Evolutionary conservation across 1,140 invertebrate genomes (phyloP).

Genomic region (Euglossa dilemma): DNA sequence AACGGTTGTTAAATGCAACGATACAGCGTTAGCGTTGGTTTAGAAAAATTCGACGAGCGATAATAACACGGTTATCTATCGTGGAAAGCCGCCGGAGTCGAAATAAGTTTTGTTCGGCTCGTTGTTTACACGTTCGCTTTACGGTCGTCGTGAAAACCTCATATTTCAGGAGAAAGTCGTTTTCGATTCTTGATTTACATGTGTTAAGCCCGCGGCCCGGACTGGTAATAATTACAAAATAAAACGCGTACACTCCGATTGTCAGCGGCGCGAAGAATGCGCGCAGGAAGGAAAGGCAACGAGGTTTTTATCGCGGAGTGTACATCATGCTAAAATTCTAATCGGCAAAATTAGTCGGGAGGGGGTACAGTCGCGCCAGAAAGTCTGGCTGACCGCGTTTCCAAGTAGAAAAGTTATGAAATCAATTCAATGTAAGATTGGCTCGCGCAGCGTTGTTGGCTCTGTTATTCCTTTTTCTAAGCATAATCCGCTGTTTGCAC

Average conservation of each 20-base stretch:
- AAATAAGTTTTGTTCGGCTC: conserved; percentile 10
- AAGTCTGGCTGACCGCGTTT: conserved; percentile 76
- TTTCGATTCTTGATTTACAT: conserved; percentile 12
- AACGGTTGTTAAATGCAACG: conserved; percentile 19
- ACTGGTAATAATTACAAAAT: conserved; percentile 49
- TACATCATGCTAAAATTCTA: conserved; percentile 77
- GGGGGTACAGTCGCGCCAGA: conserved; percentile 69
- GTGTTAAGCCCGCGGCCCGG: not conserved
- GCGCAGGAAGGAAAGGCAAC: not conserved
- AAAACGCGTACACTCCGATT: not conserved
- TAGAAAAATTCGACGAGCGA: not conserved
- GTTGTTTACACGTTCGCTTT: conserved; percentile 1
- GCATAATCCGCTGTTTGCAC: not conserved
- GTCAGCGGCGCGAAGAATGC: not conserved
- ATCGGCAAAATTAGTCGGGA: conserved; percentile 78
- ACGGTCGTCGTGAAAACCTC: not conserved
- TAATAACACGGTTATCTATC: not conserved
- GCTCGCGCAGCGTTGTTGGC: not conserved
- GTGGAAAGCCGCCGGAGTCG: not conserved
- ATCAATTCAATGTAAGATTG: conserved; percentile 69
- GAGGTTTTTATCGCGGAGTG: conserved; percentile 59
- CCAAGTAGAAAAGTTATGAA: conserved; percentile 77
- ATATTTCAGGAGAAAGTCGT: conserved; percentile 20
- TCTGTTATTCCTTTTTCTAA: conserved; percentile 26
- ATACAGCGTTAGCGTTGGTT: not conserved